phyloP scores from a whole-genome alignment of 2,113 vertebrate genomes.

The Tiliqua scincoides region DNA sequence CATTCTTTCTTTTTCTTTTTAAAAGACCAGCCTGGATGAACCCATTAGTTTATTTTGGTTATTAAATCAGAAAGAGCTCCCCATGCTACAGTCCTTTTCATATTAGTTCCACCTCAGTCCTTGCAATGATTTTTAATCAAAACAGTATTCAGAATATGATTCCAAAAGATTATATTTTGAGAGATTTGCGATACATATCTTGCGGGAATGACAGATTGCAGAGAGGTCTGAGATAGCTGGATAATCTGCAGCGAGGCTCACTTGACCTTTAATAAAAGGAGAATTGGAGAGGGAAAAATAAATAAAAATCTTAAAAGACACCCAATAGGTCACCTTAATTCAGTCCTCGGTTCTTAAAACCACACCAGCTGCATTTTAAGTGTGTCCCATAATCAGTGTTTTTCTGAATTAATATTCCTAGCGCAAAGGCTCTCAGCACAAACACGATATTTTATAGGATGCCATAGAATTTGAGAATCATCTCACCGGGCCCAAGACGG shows the following conservation, averaged over 20 bases:
- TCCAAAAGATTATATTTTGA: conserved; percentile 83
- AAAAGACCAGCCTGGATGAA: conserved; percentile 14
- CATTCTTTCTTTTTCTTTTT: background rate
- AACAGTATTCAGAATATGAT: conserved; percentile 87
- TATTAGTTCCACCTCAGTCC: conserved; percentile 71
- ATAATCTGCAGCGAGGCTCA: conserved; percentile 77
- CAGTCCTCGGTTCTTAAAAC: conserved; percentile 35
- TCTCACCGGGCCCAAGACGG: no score
- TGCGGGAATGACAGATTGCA: conserved; percentile 77
- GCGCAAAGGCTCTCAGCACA: background rate
- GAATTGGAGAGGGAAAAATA: conserved; percentile 50
- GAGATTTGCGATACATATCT: conserved; percentile 82
- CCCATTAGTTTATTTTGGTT: conserved; percentile 9
- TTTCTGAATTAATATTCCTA: conserved; percentile 41
- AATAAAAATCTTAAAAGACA: conserved; percentile 56
- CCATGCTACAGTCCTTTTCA: conserved; percentile 47
- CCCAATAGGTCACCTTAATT: conserved; percentile 56
- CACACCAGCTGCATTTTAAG: conserved; percentile 22
- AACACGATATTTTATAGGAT: no score
- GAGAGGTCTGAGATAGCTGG: conserved; percentile 65
- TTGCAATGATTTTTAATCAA: conserved; percentile 83
- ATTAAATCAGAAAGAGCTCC: conserved; percentile 20
- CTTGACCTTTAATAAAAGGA: conserved; percentile 79
- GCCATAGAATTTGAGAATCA: background rate
- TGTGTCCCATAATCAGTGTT: conserved; percentile 18